Percentiles rank a stretch among this genome's conserved stretches.
These are phyloP conservation scores for Drosophila anceps DNA, from an alignment of 2,888 invertebrate genomes.

Conservation along the genomic window DNA sequence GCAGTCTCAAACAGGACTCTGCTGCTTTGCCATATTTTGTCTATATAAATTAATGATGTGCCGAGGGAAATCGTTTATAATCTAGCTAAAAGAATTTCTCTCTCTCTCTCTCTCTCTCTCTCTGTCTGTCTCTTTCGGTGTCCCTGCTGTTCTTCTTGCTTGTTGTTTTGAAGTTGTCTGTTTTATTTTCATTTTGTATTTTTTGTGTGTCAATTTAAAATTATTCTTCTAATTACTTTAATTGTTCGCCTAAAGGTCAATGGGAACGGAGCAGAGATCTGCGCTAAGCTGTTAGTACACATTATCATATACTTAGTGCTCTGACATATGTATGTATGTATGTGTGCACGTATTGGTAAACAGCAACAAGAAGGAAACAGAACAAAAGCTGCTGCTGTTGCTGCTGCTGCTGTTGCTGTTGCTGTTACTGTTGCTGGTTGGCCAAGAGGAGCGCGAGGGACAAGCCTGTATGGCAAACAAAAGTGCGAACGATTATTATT, in stretches of 20 bases:
- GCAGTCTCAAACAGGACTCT: constrained; percentile 8
- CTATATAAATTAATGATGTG: constrained; percentile 70
- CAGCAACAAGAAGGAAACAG: constrained; percentile 9
- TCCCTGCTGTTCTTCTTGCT: neutral
- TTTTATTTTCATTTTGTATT: constrained; percentile 11
- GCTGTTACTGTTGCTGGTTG: neutral
- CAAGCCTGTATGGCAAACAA: constrained; percentile 51
- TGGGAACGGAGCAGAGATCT: constrained; percentile 3
- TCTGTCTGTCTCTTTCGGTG: neutral
- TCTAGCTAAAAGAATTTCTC: constrained; percentile 27
- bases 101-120: neutral
- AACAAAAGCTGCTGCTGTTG: constrained; percentile 38
- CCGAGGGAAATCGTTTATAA: constrained; percentile 46
- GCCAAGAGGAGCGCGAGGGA: neutral
- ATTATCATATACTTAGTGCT: constrained; percentile 31
- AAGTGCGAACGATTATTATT: constrained; percentile 80
- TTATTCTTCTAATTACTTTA: constrained; percentile 71
- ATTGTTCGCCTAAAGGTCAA: constrained; percentile 66
- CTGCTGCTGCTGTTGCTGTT: no score
- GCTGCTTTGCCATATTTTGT: constrained; percentile 12
- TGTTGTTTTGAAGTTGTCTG: constrained; percentile 9
- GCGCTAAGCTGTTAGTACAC: constrained; percentile 23
- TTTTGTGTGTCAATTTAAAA: constrained; percentile 62
- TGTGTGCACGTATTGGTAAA: constrained; percentile 20
- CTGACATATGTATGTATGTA: neutral